Evolutionary conservation across 2,797 vertebrate species (phyloP).

Genomic region (Okamejei kenojei): DNA sequence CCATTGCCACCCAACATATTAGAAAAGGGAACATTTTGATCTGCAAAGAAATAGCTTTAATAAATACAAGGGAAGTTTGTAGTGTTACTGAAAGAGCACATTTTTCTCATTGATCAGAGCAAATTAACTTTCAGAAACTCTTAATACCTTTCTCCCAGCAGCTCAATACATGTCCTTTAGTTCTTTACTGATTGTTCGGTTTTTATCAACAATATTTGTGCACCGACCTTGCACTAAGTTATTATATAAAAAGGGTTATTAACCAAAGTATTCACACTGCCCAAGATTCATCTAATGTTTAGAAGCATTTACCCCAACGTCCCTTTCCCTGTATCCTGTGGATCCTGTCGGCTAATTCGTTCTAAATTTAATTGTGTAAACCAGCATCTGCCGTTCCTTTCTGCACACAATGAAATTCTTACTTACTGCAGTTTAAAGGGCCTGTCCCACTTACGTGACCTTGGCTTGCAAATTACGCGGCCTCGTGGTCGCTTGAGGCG

Average conservation of each 20-base stretch:
- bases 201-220: background rate
- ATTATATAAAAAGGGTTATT: background rate
- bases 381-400: too few species aligned
- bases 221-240: background rate
- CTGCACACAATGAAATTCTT: too few species aligned
- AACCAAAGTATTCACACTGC: background rate
- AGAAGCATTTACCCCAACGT: background rate
- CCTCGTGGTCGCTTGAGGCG: too few species aligned
- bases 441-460: too few species aligned
- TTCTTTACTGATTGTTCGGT: background rate
- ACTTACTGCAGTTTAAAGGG: too few species aligned
- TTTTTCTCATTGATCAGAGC: background rate
- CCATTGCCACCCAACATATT: background rate
- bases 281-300: background rate
- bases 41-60: background rate
- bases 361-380: background rate
- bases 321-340: constrained; percentile 1
- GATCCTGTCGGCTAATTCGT: background rate
- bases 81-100: background rate
- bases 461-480: too few species aligned
- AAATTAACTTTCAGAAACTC: background rate
- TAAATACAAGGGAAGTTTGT: too few species aligned
- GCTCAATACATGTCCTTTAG: background rate
- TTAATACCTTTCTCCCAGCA: background rate
- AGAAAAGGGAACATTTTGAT: background rate